Evolutionary conservation across 2,888 invertebrate species (phyloP).

Genomic region (Panzeria rudis): DNA sequence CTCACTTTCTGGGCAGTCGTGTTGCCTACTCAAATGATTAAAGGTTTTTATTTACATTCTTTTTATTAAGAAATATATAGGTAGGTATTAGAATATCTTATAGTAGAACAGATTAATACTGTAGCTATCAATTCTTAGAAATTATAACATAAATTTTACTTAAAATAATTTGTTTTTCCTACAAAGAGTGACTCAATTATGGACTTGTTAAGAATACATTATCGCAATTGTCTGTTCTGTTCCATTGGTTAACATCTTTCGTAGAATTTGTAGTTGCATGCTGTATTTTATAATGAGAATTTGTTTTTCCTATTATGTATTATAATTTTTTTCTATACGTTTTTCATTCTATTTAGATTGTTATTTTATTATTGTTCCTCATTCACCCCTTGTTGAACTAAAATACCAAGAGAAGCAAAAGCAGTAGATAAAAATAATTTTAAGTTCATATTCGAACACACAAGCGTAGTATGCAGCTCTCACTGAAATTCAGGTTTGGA

Average conservation of each 20-base stretch:
- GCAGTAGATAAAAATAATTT: constrained; percentile 1
- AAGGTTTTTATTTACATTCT: too few relatives aligned
- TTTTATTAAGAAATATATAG: too few relatives aligned
- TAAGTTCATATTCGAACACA: constrained; percentile 33
- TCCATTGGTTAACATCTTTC: neutral
- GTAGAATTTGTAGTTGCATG: constrained; percentile 18
- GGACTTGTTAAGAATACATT: neutral
- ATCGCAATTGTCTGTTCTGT: neutral
- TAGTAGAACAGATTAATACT: too few relatives aligned
- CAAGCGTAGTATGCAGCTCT: too few relatives aligned
- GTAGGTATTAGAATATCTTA: too few relatives aligned
- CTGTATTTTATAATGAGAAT: constrained; percentile 55
- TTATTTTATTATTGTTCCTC: neutral
- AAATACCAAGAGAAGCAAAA: neutral
- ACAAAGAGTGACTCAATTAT: too few relatives aligned
- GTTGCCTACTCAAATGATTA: too few relatives aligned
- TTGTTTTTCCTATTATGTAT: constrained; percentile 42
- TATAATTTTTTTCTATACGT: constrained; percentile 19
- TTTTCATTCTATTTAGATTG: constrained; percentile 44
- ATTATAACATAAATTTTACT: too few relatives aligned
- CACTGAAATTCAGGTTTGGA: too few relatives aligned
- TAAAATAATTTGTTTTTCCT: too few relatives aligned
- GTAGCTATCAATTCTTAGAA: too few relatives aligned
- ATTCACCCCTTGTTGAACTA: constrained; percentile 30
- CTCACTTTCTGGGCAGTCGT: too few relatives aligned